Conservation (phyloP, 2,888 invertebrate genomes). For the Drosophila ustulata region DNA sequence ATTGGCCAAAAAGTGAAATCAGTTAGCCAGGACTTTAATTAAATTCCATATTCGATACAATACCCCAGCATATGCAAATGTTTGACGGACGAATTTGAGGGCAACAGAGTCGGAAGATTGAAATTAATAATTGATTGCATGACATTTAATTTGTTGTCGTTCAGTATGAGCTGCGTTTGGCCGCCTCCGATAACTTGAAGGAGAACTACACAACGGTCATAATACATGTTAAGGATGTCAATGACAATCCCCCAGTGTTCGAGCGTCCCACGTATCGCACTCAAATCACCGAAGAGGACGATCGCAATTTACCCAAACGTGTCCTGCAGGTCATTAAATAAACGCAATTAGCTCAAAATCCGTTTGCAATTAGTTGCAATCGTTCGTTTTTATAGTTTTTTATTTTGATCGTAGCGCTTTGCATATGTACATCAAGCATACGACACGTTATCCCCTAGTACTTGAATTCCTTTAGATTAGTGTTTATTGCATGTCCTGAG, state of each 20-base stretch:
- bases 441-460: slow-evolving; percentile 32
- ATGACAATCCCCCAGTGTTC: slow-evolving; percentile 99
- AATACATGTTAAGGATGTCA: slow-evolving; percentile 98
- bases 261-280: slow-evolving; percentile 97
- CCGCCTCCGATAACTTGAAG: slow-evolving; percentile 98
- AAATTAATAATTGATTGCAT: slow-evolving; percentile 35
- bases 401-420: slow-evolving; percentile 49
- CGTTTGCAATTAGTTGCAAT: slow-evolving; percentile 30
- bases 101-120: slow-evolving; percentile 13
- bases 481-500: slow-evolving; percentile 44
- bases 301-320: slow-evolving; percentile 96
- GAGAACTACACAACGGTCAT: slow-evolving; percentile 98
- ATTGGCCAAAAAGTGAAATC: slow-evolving; percentile 41
- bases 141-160: slow-evolving; percentile 51
- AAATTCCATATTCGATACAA: slow-evolving; percentile 22
- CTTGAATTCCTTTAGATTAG: slow-evolving; percentile 14
- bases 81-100: slow-evolving; percentile 16
- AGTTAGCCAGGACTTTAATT: slow-evolving; percentile 43
- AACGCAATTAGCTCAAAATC: slow-evolving; percentile 8
- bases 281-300: slow-evolving; percentile 98
- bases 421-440: slow-evolving; percentile 56
- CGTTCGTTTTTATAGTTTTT: slow-evolving; percentile 20
- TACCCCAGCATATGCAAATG: slow-evolving; percentile 30
- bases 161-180: slow-evolving; percentile 96
- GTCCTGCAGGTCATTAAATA: slow-evolving; percentile 91